Evolutionary conservation across 2,888 invertebrate genomes (phyloP).

Genomic region (Subacronicta megacephala): DNA sequence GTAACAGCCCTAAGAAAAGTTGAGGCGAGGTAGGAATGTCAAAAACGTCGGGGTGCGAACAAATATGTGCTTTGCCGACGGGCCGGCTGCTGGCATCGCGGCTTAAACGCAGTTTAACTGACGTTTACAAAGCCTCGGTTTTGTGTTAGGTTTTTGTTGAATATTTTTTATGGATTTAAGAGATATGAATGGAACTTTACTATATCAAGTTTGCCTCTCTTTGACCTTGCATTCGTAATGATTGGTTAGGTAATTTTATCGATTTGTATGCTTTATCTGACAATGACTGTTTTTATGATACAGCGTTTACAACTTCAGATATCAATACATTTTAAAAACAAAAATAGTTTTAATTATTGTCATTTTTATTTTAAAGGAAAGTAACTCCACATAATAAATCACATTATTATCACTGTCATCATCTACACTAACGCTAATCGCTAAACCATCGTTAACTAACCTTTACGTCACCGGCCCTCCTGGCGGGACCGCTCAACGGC

Average conservation of each 20-base stretch:
- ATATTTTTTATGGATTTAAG: constrained; percentile 10
- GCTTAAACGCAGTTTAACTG: constrained; percentile 49
- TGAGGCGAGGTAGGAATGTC: constrained; percentile 82
- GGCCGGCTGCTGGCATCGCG: constrained; percentile 57
- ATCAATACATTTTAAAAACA: too few species aligned
- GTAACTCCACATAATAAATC: background rate
- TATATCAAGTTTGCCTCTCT: background rate
- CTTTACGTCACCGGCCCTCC: constrained; percentile 46
- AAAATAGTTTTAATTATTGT: too few species aligned
- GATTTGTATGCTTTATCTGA: too few species aligned
- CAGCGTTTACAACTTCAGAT: too few species aligned
- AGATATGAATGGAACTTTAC: constrained; percentile 1
- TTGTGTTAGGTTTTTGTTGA: constrained; percentile 19
- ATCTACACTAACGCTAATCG: constrained; percentile 9
- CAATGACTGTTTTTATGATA: too few species aligned
- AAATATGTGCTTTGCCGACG: constrained; percentile 84
- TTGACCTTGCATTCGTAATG: background rate
- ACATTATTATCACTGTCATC: background rate
- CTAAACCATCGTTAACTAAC: constrained; percentile 29
- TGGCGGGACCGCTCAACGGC: constrained; percentile 64
- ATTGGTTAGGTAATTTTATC: too few species aligned
- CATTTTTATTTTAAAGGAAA: too few species aligned
- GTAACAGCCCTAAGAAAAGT: constrained; percentile 86
- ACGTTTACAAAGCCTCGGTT: constrained; percentile 43
- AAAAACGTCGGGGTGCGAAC: constrained; percentile 86